Evolutionary conservation across 2,797 vertebrate genomes (phyloP).

Genomic region (Siniperca undulata): DNA sequence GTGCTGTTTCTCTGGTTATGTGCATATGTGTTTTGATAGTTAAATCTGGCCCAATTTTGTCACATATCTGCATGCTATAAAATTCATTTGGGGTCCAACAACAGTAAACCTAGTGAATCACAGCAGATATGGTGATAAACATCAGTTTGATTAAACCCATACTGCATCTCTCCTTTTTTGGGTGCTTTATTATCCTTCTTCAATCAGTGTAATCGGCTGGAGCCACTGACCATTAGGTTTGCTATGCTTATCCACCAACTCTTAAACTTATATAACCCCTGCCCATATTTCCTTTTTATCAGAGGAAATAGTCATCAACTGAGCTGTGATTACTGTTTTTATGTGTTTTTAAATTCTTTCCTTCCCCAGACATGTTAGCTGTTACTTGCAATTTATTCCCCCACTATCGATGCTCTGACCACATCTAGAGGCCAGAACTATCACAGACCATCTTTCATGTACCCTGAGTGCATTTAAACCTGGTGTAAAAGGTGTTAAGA

Average conservation of each 20-base stretch:
- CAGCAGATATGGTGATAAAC: slow-evolving; percentile 27
- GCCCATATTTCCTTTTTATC: slow-evolving; percentile 46
- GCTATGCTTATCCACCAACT: slow-evolving; percentile 24
- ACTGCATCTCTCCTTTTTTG: slow-evolving; percentile 46
- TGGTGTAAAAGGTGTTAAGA: slow-evolving; percentile 27
- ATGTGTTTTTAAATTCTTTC: slow-evolving; percentile 36
- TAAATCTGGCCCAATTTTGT: slow-evolving; percentile 5
- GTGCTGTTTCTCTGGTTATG: slow-evolving; percentile 5
- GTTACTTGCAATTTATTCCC: slow-evolving; percentile 24
- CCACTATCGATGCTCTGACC: slow-evolving; percentile 19
- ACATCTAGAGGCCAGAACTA: slow-evolving; percentile 10
- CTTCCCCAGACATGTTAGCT: slow-evolving; percentile 30
- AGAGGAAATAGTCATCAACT: slow-evolving; percentile 50
- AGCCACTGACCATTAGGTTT: slow-evolving; percentile 50
- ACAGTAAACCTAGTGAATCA: slow-evolving; percentile 4
- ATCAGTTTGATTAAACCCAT: slow-evolving; percentile 38
- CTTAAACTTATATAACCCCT: slow-evolving; percentile 23
- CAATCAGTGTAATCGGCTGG: slow-evolving; percentile 28
- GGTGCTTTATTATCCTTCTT: slow-evolving; percentile 39
- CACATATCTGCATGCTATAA: neutral
- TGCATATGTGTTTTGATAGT: neutral
- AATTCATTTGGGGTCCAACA: neutral
- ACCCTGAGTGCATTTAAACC: slow-evolving; percentile 6
- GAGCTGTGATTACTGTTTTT: slow-evolving; percentile 47
- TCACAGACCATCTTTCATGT: slow-evolving; percentile 23